Evolutionary conservation across 1,140 invertebrate species (phyloP).

Genomic region (Pseudomyrmex pallidus): DNA sequence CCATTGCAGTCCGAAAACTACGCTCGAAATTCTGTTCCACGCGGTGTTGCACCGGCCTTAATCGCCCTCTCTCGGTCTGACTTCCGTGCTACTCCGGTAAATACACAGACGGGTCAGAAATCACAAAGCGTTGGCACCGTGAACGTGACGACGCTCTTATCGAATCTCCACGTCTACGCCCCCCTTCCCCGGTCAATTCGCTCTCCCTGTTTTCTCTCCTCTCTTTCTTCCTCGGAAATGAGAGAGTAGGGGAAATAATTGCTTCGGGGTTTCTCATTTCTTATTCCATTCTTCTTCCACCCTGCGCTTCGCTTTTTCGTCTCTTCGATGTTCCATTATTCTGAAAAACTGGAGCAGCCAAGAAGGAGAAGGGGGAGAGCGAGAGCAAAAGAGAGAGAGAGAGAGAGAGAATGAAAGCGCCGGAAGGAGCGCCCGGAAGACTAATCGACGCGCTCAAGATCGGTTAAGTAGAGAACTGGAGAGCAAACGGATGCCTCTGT

Average conservation of each 20-base stretch:
- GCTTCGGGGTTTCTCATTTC: constrained; percentile 31
- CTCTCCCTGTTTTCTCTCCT: neutral
- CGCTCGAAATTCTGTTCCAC: constrained; percentile 52
- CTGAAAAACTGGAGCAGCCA: constrained; percentile 21
- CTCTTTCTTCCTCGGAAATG: neutral
- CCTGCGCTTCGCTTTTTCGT: constrained; percentile 41
- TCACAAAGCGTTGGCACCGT: constrained; percentile 34
- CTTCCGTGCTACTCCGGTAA: constrained; percentile 13
- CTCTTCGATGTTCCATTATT: constrained; percentile 52
- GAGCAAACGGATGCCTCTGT: constrained; percentile 39
- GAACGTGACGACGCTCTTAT: constrained; percentile 55
- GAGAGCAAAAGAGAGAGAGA: neutral
- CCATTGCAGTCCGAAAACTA: constrained; percentile 55
- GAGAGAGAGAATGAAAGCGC: neutral
- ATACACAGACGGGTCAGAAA: constrained; percentile 45
- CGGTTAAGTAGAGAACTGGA: constrained; percentile 54
- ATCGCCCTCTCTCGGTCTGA: constrained; percentile 44
- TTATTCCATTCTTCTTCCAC: constrained; percentile 32
- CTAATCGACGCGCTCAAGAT: constrained; percentile 59
- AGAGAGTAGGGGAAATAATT: constrained; percentile 54
- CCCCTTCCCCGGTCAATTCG: neutral
- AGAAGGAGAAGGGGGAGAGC: too few relatives aligned
- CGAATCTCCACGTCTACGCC: constrained; percentile 15
- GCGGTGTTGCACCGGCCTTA: constrained; percentile 46
- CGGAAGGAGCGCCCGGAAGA: constrained; percentile 22